These are phyloP conservation scores for Pterocles orientalis DNA, from an alignment of 2,113 vertebrate species.

Conservation along the genomic window DNA sequence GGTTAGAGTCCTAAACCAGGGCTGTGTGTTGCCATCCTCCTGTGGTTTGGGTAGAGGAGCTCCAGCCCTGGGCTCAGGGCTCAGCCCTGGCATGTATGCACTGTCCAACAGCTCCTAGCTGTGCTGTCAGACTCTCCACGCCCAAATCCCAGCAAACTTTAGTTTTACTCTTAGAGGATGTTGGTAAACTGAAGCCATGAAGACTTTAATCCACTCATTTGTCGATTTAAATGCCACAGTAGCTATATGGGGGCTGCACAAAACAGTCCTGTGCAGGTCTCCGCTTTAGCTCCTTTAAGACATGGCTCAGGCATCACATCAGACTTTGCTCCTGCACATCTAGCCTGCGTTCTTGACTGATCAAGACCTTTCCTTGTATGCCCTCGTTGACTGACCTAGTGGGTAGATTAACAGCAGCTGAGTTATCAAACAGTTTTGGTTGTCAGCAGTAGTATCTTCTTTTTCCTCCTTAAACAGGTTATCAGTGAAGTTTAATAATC, in stretches of 20 bases:
- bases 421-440: neutral
- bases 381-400: neutral
- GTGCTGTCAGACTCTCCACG: neutral
- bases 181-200: neutral
- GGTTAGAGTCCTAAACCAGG: neutral
- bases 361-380: neutral
- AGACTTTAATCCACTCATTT: neutral
- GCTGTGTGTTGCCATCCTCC: rapidly evolving
- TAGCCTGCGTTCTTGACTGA: neutral
- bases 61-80: neutral
- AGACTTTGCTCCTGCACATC: neutral
- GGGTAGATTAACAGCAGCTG: neutral
- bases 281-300: neutral
- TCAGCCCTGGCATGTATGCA: rapidly evolving
- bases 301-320: neutral
- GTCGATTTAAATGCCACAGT: neutral
- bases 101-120: neutral
- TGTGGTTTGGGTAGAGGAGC: neutral
- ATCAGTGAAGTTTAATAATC: neutral
- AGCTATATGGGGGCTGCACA: neutral
- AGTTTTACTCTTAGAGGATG: neutral
- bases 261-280: neutral
- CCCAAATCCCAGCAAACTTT: neutral
- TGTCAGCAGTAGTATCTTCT: neutral
- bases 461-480: neutral